Base-by-base conservation (phyloP, 2,113 vertebrate species). In the Urocolius indicus region DNA sequence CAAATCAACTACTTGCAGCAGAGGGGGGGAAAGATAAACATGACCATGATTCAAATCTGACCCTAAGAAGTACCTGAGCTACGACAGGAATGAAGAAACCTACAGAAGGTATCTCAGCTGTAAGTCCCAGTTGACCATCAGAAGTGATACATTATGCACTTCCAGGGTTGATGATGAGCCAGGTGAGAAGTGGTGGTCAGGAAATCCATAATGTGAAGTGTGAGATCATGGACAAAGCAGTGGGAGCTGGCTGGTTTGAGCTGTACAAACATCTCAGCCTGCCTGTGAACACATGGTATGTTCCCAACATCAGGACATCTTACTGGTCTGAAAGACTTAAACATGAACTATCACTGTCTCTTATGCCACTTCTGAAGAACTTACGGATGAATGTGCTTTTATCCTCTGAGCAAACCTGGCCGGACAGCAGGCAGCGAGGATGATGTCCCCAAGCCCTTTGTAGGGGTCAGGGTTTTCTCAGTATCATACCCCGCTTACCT, bases 221-320 rank as follows among this genome's bases (percentile, higher is more conserved):
- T 65, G 27, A 80, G 81, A 41, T 30, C 21, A 34, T 4, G 45
- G 43, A n/a, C 14, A n/a, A n/a, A 87, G 45, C 58, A 8, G 54
- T 29, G 27, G 48, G 38, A 83, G 18, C 0, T 23, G 22, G n/a
- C 0, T 1, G 41, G 17, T n/a, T 0, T 29, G 57, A 85, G 75
- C 38, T 54, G 34, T 45, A 55, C 21, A 13, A 6, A 57, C 71
- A 21, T 30, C 22, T 30, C 71, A 43, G 72, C 15, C 38, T 15
- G n/a, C 6, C 41, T 52, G 3, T 10, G 24, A 32, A 49, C 61
- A 74, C 54, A 19, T n/a, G 8, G 51, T 1, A 1, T 8, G 20
- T 23, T 81, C 59, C 55, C 49, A 62, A 5, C 22, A n/a, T 59
- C 55, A 58, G 69, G 1, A 10, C 3, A 10, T 11, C 30, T 45